These are phyloP conservation scores for Serinus canaria DNA, from an alignment of 2,113 vertebrate genomes.

Conservation along the genomic window DNA sequence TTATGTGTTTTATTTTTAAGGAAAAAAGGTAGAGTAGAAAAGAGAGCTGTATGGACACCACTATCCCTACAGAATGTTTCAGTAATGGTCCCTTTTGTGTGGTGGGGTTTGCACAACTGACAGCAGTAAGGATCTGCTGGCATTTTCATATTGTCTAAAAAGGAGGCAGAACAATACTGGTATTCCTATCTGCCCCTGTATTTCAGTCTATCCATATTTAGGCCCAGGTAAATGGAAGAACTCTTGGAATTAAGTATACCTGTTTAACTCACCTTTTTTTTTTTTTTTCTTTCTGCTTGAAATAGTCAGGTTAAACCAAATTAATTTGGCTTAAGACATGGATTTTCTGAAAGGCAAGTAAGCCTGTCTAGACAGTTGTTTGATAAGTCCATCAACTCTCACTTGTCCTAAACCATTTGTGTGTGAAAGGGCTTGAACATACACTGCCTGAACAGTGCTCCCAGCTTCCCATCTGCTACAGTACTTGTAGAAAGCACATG, in stretches of 20 bases:
- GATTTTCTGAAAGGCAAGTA: conserved; percentile 39
- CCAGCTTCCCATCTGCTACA: conserved; percentile 22
- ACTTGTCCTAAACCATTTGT: conserved; percentile 47
- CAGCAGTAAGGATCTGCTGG: neutral
- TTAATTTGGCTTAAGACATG: neutral
- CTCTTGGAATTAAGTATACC: neutral
- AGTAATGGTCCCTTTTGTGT: neutral
- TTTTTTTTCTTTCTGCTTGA: neutral
- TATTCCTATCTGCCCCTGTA: neutral
- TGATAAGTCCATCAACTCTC: conserved; percentile 29
- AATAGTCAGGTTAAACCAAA: neutral
- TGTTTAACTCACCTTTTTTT: neutral
- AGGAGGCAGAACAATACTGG: neutral
- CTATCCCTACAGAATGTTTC: neutral
- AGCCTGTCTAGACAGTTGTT: conserved; percentile 64
- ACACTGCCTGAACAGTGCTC: neutral
- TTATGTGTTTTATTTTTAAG: neutral
- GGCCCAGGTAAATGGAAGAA: neutral
- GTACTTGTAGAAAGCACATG: neutral
- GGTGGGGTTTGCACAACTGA: neutral
- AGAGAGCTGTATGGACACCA: neutral
- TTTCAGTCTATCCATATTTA: neutral
- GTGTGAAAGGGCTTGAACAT: conserved; percentile 28
- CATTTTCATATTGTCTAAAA: neutral
- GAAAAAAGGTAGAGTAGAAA: neutral